Evolutionary conservation across 2,113 vertebrate species (phyloP).

Genomic region (Callipepla squamata): DNA sequence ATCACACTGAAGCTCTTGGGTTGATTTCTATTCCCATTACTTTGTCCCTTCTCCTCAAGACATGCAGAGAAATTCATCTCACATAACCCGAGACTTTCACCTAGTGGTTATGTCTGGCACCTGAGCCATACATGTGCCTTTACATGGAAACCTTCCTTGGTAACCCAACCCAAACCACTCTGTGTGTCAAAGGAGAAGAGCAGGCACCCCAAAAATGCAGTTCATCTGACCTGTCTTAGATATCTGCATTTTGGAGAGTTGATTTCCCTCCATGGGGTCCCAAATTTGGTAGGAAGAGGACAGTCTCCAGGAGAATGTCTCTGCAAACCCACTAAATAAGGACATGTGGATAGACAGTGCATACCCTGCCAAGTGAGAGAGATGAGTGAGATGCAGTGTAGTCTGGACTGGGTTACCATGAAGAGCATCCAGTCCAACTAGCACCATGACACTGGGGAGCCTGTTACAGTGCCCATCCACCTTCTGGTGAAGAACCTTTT

Average conservation of each 20-base stretch:
- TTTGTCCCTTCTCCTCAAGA: background rate
- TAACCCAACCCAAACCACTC: background rate
- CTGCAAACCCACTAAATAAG: too few species aligned
- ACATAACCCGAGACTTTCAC: background rate
- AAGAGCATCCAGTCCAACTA: too few species aligned
- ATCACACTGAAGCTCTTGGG: background rate
- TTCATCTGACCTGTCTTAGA: background rate
- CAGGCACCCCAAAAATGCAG: background rate
- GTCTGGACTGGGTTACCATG: too few species aligned
- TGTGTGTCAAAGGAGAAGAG: background rate
- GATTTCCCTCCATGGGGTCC: rapidly evolving
- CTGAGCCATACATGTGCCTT: background rate
- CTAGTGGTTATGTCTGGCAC: background rate
- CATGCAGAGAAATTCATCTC: background rate
- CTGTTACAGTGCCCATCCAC: too few species aligned
- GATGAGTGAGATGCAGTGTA: too few species aligned
- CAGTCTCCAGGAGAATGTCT: background rate
- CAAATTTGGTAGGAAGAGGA: background rate
- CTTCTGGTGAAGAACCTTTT: too few species aligned
- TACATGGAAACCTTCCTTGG: too few species aligned
- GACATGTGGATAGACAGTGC: too few species aligned
- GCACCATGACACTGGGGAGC: too few species aligned
- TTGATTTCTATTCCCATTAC: background rate
- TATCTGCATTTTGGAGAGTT: background rate
- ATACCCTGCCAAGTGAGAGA: too few species aligned